Evolutionary conservation across 1,140 invertebrate genomes (phyloP).

Genomic region (Wiebesia pumilae): DNA sequence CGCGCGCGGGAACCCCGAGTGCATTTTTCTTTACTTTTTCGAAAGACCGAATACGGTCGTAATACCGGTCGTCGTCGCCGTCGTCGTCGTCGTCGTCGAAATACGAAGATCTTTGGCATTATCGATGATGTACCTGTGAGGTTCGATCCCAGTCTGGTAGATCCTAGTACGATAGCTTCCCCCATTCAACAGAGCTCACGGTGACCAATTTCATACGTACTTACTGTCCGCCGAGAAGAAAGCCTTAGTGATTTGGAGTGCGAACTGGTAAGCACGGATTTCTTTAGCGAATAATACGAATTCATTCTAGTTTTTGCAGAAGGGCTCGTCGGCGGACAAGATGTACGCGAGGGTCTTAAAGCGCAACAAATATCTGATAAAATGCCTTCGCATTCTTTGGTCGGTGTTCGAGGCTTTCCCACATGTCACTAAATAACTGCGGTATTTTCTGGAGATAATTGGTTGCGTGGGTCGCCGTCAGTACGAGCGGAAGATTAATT

Average conservation of each 20-base stretch:
- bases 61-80: too few relatives aligned
- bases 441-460: constrained; percentile 60
- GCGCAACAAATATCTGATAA: constrained; percentile 41
- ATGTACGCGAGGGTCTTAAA: constrained; percentile 15
- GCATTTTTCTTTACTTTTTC: neutral
- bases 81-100: too few relatives aligned
- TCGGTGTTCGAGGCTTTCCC: constrained; percentile 45
- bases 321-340: neutral
- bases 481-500: constrained; percentile 61
- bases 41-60: too few relatives aligned
- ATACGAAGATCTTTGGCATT: too few relatives aligned
- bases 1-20: neutral
- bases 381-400: constrained; percentile 42
- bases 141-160: too few relatives aligned
- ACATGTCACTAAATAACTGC: constrained; percentile 57
- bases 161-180: too few relatives aligned
- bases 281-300: neutral
- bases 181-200: too few relatives aligned
- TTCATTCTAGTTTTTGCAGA: neutral
- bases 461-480: constrained; percentile 57
- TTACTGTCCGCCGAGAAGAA: too few relatives aligned
- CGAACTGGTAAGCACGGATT: neutral
- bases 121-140: too few relatives aligned
- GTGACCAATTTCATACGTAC: too few relatives aligned
- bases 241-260: too few relatives aligned